phyloP scores from a whole-genome alignment of 2,113 vertebrate genomes.

The Rhabdomys dilectus region DNA sequence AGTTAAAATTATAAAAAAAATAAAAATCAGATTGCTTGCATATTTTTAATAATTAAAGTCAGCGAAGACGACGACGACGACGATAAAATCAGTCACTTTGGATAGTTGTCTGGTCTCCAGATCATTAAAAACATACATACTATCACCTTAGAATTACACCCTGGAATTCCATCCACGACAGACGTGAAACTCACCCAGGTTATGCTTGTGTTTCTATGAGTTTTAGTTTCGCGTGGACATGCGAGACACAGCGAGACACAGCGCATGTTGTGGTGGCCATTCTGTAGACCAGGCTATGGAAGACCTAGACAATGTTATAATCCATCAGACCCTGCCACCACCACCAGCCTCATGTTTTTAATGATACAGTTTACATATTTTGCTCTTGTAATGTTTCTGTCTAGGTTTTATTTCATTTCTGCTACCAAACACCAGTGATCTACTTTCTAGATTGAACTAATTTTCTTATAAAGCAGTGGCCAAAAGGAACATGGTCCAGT shows the following conservation, averaged over 20 bases:
- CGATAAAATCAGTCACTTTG: not conserved
- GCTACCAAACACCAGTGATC: constrained; percentile 7
- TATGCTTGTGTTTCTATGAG: not conserved
- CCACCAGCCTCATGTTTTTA: not conserved
- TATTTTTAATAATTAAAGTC: not conserved
- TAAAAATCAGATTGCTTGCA: not conserved
- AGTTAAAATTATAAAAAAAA: not conserved
- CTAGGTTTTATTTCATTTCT: constrained; percentile 12
- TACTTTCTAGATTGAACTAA: not conserved
- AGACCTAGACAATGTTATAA: not conserved
- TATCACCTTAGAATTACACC: not conserved
- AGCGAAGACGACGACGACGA: too few species aligned
- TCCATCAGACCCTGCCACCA: not conserved
- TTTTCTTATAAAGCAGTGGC: not conserved
- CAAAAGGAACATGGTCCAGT: not conserved
- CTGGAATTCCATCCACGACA: not conserved
- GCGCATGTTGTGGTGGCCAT: not conserved
- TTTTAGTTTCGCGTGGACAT: not conserved
- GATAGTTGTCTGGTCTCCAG: not conserved
- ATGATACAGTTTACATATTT: not conserved
- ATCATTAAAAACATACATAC: not conserved
- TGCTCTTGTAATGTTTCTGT: not conserved
- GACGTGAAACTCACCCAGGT: not conserved
- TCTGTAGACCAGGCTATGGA: too few species aligned
- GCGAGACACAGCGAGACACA: not conserved